A percentile compares a stretch with the other conserved stretches of the same genome.
Conservation (phyloP, 2,797 vertebrate genomes). For the Darevskia mixta region DNA sequence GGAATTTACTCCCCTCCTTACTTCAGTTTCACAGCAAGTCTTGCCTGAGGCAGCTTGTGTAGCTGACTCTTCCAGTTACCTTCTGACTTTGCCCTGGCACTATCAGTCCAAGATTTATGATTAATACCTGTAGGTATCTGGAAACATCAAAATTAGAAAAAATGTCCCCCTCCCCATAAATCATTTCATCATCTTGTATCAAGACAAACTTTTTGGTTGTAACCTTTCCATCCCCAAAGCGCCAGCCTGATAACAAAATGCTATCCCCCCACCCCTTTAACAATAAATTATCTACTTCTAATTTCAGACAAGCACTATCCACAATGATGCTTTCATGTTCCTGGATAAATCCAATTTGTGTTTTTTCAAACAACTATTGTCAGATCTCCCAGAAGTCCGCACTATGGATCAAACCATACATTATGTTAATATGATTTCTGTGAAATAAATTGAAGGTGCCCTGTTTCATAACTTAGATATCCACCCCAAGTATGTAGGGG, state of each 20-base stretch:
- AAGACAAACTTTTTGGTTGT: constrained; percentile 40
- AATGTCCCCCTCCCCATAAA: neutral
- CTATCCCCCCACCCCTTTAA: neutral
- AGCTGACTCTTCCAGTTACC: neutral
- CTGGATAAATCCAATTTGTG: neutral
- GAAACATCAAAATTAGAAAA: constrained; percentile 42
- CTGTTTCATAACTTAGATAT: neutral
- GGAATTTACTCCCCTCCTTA: neutral
- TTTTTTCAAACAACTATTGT: neutral
- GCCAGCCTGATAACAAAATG: constrained; percentile 7
- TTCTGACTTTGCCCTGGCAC: neutral
- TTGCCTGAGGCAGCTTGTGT: neutral
- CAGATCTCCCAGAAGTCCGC: neutral
- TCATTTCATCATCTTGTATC: constrained; percentile 31
- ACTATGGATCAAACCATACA: neutral
- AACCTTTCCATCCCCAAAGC: neutral
- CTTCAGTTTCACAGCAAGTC: neutral
- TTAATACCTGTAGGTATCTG: neutral
- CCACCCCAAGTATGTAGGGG: neutral
- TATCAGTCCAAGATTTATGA: constrained; percentile 20
- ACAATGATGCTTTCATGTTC: neutral
- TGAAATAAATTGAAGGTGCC: neutral
- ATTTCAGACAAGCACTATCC: neutral
- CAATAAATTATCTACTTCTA: constrained; percentile 28
- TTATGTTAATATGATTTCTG: neutral